phyloP scores from a whole-genome alignment of 92 coral and sea anemone genomes.

The Phenganax stokvisi region DNA sequence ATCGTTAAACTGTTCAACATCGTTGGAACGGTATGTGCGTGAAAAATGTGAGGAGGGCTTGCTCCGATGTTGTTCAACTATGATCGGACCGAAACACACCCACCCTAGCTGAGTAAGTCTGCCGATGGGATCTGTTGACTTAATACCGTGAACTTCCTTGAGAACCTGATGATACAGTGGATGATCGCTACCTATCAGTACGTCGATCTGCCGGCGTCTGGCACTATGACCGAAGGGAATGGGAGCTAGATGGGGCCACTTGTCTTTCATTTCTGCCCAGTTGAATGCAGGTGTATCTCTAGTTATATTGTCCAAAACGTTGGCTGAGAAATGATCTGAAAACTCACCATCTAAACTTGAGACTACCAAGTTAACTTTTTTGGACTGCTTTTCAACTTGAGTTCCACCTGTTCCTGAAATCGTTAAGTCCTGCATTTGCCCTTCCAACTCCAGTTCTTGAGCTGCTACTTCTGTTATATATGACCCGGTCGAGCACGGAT shows the following conservation, averaged over 20 bases:
- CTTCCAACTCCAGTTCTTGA: slow-evolving; percentile 39
- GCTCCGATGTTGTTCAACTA: slow-evolving; percentile 43
- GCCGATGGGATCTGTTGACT: slow-evolving; percentile 48
- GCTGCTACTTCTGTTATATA: slow-evolving; percentile 37
- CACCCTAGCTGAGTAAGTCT: slow-evolving; percentile 45
- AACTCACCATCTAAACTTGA: slow-evolving; percentile 36
- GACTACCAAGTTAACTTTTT: slow-evolving; percentile 31
- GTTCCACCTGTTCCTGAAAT: slow-evolving; percentile 45
- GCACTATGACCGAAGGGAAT: slow-evolving; percentile 39
- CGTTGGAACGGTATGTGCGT: slow-evolving; percentile 43
- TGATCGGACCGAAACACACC: slow-evolving; percentile 61
- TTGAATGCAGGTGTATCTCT: slow-evolving; percentile 48
- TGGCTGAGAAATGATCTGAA: slow-evolving; percentile 26
- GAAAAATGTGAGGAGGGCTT: slow-evolving; percentile 46
- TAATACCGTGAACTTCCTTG: slow-evolving; percentile 43
- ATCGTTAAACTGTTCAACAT: slow-evolving; percentile 18
- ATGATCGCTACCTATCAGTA: slow-evolving; percentile 57
- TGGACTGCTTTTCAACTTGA: slow-evolving; percentile 32
- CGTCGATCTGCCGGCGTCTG: slow-evolving; percentile 44
- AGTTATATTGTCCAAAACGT: slow-evolving; percentile 50
- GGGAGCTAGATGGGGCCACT: slow-evolving; percentile 55
- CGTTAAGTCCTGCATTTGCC: slow-evolving; percentile 23
- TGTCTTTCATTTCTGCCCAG: slow-evolving; percentile 45
- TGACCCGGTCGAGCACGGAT: slow-evolving; percentile 38
- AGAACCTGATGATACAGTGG: slow-evolving; percentile 49